These are phyloP conservation scores for Hoplostethus atlanticus DNA, from an alignment of 2,797 vertebrate genomes.

Conservation along the genomic window DNA sequence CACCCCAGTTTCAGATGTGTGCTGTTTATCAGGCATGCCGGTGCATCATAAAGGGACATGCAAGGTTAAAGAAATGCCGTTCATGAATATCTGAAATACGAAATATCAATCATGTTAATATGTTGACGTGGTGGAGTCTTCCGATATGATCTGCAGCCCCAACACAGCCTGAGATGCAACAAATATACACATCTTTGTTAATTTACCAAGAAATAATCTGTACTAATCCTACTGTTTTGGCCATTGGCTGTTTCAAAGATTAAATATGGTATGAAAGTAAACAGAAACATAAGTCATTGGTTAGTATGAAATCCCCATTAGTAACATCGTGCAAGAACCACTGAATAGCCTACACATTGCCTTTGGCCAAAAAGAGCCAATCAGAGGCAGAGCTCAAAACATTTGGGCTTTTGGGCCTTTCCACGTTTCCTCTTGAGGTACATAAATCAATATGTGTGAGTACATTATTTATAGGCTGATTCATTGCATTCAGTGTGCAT, in stretches of 20 bases:
- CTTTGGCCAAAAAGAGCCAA: constrained; percentile 61
- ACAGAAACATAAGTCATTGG: constrained; percentile 48
- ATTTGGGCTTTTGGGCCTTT: constrained; percentile 40
- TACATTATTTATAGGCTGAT: constrained; percentile 73
- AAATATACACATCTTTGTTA: neutral
- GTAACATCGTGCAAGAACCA: constrained; percentile 17
- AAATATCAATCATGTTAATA: constrained; percentile 58
- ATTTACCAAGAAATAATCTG: too few species aligned
- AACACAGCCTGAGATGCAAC: neutral
- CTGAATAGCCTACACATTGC: constrained; percentile 22
- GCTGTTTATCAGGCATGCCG: constrained; percentile 29
- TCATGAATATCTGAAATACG: constrained; percentile 61
- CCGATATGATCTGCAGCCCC: neutral
- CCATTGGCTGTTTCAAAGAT: constrained; percentile 11
- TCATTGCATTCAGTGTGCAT: constrained; percentile 32
- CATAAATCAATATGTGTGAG: constrained; percentile 73
- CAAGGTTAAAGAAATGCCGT: constrained; percentile 58
- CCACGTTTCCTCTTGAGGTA: constrained; percentile 54
- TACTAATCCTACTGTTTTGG: neutral
- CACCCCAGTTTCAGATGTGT: constrained; percentile 12
- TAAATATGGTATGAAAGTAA: constrained; percentile 37
- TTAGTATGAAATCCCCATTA: constrained; percentile 34
- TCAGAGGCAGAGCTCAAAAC: constrained; percentile 55
- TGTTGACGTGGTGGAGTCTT: constrained; percentile 17
- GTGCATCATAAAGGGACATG: constrained; percentile 25